Evolutionary conservation across 2,888 invertebrate species (phyloP), one percentile per base, ranked within the genome.

Genomic region (Harpalus rufipes): DNA sequence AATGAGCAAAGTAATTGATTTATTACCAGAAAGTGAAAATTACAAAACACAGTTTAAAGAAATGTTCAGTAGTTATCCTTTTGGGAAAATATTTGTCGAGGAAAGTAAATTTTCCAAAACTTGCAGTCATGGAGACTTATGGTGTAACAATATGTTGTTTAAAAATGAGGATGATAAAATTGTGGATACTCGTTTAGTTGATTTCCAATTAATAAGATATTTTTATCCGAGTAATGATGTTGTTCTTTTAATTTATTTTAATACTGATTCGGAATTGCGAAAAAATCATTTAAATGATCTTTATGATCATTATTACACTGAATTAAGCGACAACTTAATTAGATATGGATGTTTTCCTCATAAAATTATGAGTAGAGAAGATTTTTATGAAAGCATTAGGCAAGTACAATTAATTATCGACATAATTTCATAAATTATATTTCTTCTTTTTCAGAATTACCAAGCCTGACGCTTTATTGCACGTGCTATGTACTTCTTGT

Each of bases 91-190:
- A 39, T 80, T 80, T 80, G 39, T 61, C 7, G 80, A 80, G 4
- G 7, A 82, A 56, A 51, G 32, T 25, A 82, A 86, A 10, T 85
- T 87, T 44, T 86, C 79, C 68, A 86, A 79, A 12, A 88, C 88
- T 5, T 32, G 89, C 3, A 63, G 89, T 0, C 90, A 90, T 81
- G 88, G 88, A 44, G 90, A 90, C 85, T 85, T 90, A 56, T 90
- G 90, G 90, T 86, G 86, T 0, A 89, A 89, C 63, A 90, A 90
- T 85, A 89, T 90, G 78, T 83, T 90, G 39, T 89, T 88, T 86
- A 85, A 82, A 39, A 89, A 51, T 51, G 44, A 51, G 12, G 44
- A 12, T 51, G 12, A 12, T 51, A 51, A 51, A 51, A 12, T 51
- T 51, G 6, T 51, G 10, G 44, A 51, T 51, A 12, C 44, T 12